Evolutionary conservation across 2,113 vertebrate genomes (phyloP).

Genomic region (Hippocampus zosterae): DNA sequence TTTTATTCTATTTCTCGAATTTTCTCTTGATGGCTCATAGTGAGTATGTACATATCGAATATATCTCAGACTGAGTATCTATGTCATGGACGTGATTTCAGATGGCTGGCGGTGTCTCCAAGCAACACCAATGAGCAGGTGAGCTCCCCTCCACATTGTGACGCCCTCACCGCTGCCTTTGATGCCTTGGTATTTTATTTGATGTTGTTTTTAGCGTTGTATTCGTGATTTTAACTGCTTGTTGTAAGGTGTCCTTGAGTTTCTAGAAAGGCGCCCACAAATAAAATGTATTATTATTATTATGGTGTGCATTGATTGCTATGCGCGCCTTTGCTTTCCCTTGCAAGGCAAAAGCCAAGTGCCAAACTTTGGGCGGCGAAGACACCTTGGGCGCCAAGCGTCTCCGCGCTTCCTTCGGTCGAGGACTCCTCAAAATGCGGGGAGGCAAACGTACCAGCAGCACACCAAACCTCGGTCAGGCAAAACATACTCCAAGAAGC

Average conservation of each 20-base stretch:
- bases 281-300: no score
- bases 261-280: no score
- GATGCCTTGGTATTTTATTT: no score
- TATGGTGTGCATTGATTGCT: background rate
- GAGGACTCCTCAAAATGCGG: constrained; percentile 92
- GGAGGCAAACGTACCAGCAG: constrained; percentile 83
- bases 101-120: constrained; percentile 46
- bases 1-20: no score
- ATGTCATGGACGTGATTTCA: background rate
- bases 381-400: constrained; percentile 83
- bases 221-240: no score
- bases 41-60: no score
- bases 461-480: constrained; percentile 77
- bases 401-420: constrained; percentile 85
- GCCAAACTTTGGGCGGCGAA: constrained; percentile 41
- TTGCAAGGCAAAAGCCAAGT: constrained; percentile 31
- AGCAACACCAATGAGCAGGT: constrained; percentile 68
- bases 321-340: background rate
- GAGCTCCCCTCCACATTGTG: constrained; percentile 15
- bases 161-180: background rate
- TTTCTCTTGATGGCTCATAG: no score
- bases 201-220: no score
- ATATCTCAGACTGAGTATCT: no score
- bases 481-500: background rate
- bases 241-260: no score